Conservation (phyloP, 1,140 invertebrate genomes). For the Aphis craccivora region DNA sequence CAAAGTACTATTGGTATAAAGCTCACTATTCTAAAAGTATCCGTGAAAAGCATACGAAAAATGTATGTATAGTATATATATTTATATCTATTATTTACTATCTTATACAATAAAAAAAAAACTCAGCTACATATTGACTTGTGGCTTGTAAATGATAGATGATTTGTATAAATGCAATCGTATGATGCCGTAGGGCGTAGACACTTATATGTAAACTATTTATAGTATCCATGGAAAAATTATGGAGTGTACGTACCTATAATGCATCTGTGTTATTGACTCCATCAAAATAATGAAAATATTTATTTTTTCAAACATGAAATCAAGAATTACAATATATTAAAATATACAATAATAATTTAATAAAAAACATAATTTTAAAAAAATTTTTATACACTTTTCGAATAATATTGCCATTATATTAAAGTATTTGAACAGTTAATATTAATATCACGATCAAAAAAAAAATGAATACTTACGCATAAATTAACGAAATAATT, state of each 20-base stretch:
- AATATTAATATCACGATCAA: no score
- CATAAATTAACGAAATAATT: no score
- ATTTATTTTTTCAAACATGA: no score
- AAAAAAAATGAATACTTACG: no score
- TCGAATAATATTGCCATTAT: no score
- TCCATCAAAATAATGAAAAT: no score
- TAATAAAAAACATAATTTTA: no score
- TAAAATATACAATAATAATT: no score
- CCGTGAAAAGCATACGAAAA: not conserved
- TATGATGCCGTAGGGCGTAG: not conserved
- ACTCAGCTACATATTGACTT: not conserved
- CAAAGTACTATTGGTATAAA: conserved; percentile 8
- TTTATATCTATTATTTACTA: not conserved
- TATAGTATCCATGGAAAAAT: not conserved
- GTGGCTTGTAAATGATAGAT: not conserved
- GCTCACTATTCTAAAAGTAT: not conserved
- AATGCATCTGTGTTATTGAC: no score
- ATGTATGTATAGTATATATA: not conserved
- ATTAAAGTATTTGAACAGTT: no score
- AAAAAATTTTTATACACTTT: no score
- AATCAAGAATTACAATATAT: no score
- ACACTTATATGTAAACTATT: not conserved
- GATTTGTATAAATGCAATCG: not conserved
- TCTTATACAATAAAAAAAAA: not conserved
- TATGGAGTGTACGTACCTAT: not conserved